Conservation (phyloP, 2,797 vertebrate genomes). For the Lycodopsis pacificus region DNA sequence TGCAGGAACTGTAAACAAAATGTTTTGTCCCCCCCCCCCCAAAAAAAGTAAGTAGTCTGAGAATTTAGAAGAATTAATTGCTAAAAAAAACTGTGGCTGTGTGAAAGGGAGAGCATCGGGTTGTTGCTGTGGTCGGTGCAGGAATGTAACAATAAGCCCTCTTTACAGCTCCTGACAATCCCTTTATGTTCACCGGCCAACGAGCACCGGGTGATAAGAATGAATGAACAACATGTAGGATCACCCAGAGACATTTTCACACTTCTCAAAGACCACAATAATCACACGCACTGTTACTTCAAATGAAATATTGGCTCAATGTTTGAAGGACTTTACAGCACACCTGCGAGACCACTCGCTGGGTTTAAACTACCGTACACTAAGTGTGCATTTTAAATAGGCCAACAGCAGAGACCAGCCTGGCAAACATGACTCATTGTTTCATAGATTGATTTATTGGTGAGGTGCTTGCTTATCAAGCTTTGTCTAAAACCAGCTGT, state of each 20-base stretch:
- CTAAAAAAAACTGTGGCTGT: neutral
- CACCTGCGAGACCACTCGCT: slow-evolving; percentile 15
- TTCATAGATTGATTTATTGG: slow-evolving; percentile 9
- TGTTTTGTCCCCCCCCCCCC: slow-evolving; percentile 53
- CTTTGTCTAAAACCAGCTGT: neutral
- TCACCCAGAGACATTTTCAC: slow-evolving; percentile 43
- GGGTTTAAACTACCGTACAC: slow-evolving; percentile 12
- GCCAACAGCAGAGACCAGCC: slow-evolving; percentile 1
- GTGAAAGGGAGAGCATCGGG: slow-evolving; percentile 35
- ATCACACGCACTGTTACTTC: slow-evolving; percentile 9
- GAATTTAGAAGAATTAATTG: slow-evolving; percentile 59
- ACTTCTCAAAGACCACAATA: slow-evolving; percentile 34
- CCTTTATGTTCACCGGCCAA: slow-evolving; percentile 46
- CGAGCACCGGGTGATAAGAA: slow-evolving; percentile 49
- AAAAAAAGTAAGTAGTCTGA: slow-evolving; percentile 62
- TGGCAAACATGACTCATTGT: slow-evolving; percentile 4
- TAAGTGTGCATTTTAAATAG: neutral
- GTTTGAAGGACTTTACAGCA: slow-evolving; percentile 22
- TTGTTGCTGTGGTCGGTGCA: slow-evolving; percentile 46
- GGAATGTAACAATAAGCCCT: slow-evolving; percentile 65
- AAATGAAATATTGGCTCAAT: slow-evolving; percentile 33
- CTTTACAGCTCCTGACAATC: slow-evolving; percentile 61
- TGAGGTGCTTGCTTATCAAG: neutral
- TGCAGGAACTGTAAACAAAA: slow-evolving; percentile 77
- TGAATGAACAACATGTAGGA: slow-evolving; percentile 59